These are phyloP conservation scores for Polyommatus icarus DNA, from an alignment of 2,888 invertebrate species.

Conservation along the genomic window DNA sequence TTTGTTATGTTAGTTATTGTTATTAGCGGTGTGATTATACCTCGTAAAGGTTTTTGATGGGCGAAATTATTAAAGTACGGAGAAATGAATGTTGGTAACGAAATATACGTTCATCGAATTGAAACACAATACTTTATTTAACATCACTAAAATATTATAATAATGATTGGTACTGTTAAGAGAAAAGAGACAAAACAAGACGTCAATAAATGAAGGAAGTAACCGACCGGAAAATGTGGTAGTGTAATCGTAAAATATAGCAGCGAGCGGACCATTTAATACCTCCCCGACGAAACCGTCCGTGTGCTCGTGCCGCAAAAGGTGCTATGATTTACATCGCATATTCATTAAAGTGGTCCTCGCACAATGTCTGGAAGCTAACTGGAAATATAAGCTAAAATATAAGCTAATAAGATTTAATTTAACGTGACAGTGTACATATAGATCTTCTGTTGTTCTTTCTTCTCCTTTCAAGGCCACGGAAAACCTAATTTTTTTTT, in stretches of 20 bases:
- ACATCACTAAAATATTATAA: too few relatives aligned
- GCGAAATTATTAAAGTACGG: background rate
- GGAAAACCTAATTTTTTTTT: too few relatives aligned
- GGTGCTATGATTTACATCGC: slow-evolving; percentile 61
- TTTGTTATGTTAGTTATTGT: too few relatives aligned
- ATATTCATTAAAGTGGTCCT: slow-evolving; percentile 39
- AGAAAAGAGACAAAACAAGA: background rate
- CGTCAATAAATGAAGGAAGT: background rate
- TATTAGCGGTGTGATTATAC: too few relatives aligned
- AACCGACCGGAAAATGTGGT: background rate
- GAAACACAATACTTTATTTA: too few relatives aligned
- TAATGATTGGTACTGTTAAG: background rate
- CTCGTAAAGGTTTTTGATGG: too few relatives aligned
- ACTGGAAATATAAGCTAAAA: background rate
- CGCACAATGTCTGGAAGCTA: slow-evolving; percentile 34
- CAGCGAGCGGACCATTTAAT: slow-evolving; percentile 40
- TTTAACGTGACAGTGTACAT: background rate
- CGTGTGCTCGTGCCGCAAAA: slow-evolving; percentile 57
- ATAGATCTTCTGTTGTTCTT: too few relatives aligned
- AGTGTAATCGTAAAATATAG: background rate
- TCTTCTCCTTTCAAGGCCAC: too few relatives aligned
- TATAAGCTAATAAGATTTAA: background rate
- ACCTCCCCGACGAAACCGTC: slow-evolving; percentile 39
- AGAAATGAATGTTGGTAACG: background rate
- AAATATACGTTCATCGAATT: too few relatives aligned